Evolutionary conservation across 2,888 invertebrate genomes (phyloP), one percentile per base, ranked within the genome.

Genomic region (Phrixothrix hirtus): DNA sequence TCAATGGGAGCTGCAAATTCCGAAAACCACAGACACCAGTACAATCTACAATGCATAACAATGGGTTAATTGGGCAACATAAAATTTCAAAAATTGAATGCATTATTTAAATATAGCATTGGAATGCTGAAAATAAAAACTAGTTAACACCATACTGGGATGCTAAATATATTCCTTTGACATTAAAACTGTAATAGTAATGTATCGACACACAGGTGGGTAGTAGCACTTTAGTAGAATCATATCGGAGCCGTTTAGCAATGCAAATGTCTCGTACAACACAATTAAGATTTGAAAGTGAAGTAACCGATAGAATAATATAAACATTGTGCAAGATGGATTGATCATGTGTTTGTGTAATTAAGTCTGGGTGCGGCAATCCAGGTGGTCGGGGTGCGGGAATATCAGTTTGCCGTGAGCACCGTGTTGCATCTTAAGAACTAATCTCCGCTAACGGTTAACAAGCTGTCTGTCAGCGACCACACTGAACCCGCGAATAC

Each of bases 281-380:
- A 48, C 56, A 56, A 56, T 56, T 56, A 56, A 56, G 56, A 56
- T 51, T 56, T 52, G 48, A 56, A 52, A 52, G 45, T 56, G 48
- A 47, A 48, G 43, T 44, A 51, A 47, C 42, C 48, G 56, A 52
- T 56, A 52, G 56, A 56, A 56, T 56, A 56, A 56, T 56, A 56
- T 56, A 56, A 56, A 56, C 56, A 56, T 56, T 56, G 52, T 52
- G 52, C 56, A 52, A 52, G 47, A 48, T 38, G 50, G 56, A 56
- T 56, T 51, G 56, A 51, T 52, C 51, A 52, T 52, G 56, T 56
- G 56, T 56, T 51, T 44, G 52, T 56, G 52, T 56, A 56, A 56
- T 56, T 56, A 56, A 56, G 47, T 32, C 32, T 51, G 56, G 56
- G 51, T 44, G 56, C 56, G 56, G 56, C 43, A 17, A 48, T 38